Conservation (phyloP, 53 echinoderm and acorn worm species). For the Zoroaster sp. region DNA sequence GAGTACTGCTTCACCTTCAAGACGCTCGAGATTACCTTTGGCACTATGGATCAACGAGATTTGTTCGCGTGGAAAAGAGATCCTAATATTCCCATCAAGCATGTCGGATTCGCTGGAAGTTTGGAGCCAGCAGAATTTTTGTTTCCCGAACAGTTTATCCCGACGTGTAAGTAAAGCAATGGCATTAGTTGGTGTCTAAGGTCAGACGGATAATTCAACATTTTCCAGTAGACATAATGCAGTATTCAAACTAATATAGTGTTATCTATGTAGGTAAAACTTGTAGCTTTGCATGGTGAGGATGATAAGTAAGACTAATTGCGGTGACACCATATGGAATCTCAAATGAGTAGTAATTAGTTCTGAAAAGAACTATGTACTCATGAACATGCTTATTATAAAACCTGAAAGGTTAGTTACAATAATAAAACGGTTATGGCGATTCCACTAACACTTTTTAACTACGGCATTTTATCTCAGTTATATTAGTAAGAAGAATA, state of each 20-base stretch:
- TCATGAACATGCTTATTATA: too few relatives aligned
- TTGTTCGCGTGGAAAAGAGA: conserved; percentile 22
- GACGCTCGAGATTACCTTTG: background rate
- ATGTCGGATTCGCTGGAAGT: conserved; percentile 31
- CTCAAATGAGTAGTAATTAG: too few relatives aligned
- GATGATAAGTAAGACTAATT: too few relatives aligned
- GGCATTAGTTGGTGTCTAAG: background rate
- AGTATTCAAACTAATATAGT: background rate
- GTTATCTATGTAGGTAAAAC: too few relatives aligned
- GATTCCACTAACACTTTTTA: too few relatives aligned
- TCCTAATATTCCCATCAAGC: background rate
- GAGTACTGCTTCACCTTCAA: conserved; percentile 38
- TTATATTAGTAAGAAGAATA: too few relatives aligned
- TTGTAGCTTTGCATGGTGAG: too few relatives aligned
- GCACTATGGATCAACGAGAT: background rate
- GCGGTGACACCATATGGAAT: too few relatives aligned
- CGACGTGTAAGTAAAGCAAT: background rate
- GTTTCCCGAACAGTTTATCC: conserved; percentile 21
- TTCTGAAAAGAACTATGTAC: too few relatives aligned
- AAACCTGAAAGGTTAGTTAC: too few relatives aligned
- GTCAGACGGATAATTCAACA: background rate
- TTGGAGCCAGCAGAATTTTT: background rate
- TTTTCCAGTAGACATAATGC: background rate
- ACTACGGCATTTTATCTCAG: too few relatives aligned
- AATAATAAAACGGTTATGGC: too few relatives aligned